phyloP scores from a whole-genome alignment of 2,888 invertebrate genomes.

The Sarcophaga rosellei region DNA sequence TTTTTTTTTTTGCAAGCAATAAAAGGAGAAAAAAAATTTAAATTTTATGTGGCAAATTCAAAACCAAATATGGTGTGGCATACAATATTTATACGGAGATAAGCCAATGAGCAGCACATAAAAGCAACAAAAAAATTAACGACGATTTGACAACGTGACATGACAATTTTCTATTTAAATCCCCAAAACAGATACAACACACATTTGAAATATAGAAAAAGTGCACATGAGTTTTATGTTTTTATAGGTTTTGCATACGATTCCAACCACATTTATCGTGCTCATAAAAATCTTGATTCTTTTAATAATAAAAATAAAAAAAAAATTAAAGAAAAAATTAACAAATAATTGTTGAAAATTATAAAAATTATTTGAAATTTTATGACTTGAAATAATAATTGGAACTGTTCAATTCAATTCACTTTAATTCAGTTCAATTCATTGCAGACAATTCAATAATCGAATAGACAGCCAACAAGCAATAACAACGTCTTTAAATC shows the following conservation, averaged over 20 bases:
- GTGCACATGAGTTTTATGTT: not conserved
- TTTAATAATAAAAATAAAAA: not conserved
- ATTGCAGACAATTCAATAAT: too few relatives aligned
- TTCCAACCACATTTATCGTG: not conserved
- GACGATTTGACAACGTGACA: conserved; percentile 66
- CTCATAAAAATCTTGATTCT: not conserved
- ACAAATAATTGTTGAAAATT: conserved; percentile 43
- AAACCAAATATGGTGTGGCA: conserved; percentile 61
- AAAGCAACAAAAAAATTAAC: conserved; percentile 25
- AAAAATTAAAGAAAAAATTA: conserved; percentile 53
- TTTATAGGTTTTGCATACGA: not conserved
- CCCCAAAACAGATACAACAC: not conserved
- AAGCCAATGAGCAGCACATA: not conserved
- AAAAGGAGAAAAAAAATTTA: conserved; percentile 49
- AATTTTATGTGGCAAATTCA: conserved; percentile 65
- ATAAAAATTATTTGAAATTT: not conserved
- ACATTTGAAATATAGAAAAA: not conserved
- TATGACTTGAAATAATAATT: not conserved
- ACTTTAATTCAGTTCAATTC: too few relatives aligned
- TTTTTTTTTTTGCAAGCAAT: conserved; percentile 35
- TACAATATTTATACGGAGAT: conserved; percentile 17
- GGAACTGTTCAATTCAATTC: too few relatives aligned
- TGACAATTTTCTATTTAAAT: conserved; percentile 58
- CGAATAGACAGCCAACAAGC: too few relatives aligned
- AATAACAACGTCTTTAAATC: too few relatives aligned